Base-by-base conservation (phyloP, 2,888 invertebrate genomes). In the Caenorhabditis macrosperma region DNA sequence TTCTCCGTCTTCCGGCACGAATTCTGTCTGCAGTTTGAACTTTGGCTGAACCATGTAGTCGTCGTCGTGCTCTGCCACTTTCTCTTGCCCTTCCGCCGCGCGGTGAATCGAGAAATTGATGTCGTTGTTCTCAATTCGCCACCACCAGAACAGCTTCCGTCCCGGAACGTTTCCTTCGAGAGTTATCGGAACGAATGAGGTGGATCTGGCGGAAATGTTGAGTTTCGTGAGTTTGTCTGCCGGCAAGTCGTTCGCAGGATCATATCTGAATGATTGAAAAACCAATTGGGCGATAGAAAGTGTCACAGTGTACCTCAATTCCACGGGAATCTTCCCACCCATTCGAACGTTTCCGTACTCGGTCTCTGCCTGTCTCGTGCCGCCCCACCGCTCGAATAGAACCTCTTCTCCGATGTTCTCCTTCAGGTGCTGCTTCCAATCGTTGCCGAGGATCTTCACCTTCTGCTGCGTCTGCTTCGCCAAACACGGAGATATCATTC, bases 381-480 rank as follows among this genome's bases (percentile, higher is more conserved):
- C 88, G 54, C 88, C 88, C 88, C 88, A 88, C 28, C 87, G 82
- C 69, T 83, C 80, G 75, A 85, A 88, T 15, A 88, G 82, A 9
- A 87, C 83, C 12, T 86, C 83, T 38, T 87, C 86, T 22, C 87
- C 88, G 24, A 88, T 86, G 17, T 71, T 69, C 35, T 87, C 87
- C 69, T 82, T 84, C 50, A 88, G 67, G 30, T 81, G 74, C 28
- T 86, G 84, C 71, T 87, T 88, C 88, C 88, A 88, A 68, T 88
- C 85, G 44, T 72, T 82, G 5, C 87, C 86, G 10, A 88, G 77
- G 44, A 88, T 83, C 66, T 87, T 86, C 46, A 88, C 84, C 69
- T 88, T 88, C 63, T 89, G 85, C 52, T 87, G 83, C 0, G 88
- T 88, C 59, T 88, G 88, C 44, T 85, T 87, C 9, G 88, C 85